Evolutionary conservation across 2,113 vertebrate species (phyloP).

Genomic region (Danionella cerebrum): DNA sequence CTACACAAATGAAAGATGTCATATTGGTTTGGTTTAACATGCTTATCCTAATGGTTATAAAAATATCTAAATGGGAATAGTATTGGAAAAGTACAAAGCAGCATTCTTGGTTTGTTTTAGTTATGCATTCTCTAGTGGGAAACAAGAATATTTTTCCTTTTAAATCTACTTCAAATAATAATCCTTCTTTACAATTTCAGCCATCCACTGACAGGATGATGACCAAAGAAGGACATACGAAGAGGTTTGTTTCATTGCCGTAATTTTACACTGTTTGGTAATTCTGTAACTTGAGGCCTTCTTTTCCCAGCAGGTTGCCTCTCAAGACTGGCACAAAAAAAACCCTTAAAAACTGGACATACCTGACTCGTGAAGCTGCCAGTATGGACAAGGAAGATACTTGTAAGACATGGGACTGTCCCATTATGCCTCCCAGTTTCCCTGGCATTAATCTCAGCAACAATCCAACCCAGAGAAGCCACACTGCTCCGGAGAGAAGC

Average conservation of each 20-base stretch:
- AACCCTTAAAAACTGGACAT: slow-evolving; percentile 65
- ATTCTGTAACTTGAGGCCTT: neutral
- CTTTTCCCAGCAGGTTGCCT: slow-evolving; percentile 56
- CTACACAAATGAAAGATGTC: too few relatives aligned
- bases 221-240: slow-evolving; percentile 66
- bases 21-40: too few relatives aligned
- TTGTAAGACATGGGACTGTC: slow-evolving; percentile 75
- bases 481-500: slow-evolving; percentile 86
- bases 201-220: slow-evolving; percentile 56
- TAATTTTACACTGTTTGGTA: neutral
- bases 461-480: slow-evolving; percentile 76
- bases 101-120: too few relatives aligned
- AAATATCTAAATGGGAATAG: too few relatives aligned
- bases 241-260: slow-evolving; percentile 66
- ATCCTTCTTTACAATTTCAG: slow-evolving; percentile 50
- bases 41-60: too few relatives aligned
- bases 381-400: slow-evolving; percentile 56
- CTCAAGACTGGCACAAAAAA: slow-evolving; percentile 68
- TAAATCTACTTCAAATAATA: too few relatives aligned
- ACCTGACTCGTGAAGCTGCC: slow-evolving; percentile 66
- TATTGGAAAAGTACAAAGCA: too few relatives aligned
- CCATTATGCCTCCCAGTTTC: slow-evolving; percentile 62
- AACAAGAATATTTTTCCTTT: too few relatives aligned
- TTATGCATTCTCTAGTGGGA: too few relatives aligned
- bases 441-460: slow-evolving; percentile 63